Base-by-base conservation (phyloP, 2,797 vertebrate species). In the Aratinga solstitialis region DNA sequence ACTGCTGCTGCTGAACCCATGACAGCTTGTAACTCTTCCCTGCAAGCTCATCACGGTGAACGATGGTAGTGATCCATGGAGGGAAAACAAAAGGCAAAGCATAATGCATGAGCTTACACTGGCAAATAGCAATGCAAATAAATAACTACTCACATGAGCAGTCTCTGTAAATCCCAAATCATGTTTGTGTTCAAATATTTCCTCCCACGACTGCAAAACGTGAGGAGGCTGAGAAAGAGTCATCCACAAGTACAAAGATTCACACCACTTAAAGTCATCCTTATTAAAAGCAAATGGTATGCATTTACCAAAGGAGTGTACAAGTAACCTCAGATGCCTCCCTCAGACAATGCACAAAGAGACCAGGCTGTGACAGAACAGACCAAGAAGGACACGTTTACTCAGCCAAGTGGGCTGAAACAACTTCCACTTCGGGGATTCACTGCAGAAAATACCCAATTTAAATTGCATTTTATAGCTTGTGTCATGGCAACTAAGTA, bases 171-270 rank as follows among this genome's bases (percentile, higher is more conserved):
- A 93, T 91, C 83, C 85, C 7, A 2, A 88, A 86, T 45, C 36
- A 40, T 76, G 72, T 94, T 88, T 94, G 95, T 94, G 80, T 94
- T 90, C 94, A 95, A 95, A 96, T 97, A 95, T 89, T 74, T 87
- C 94, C 92, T 95, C 92, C 93, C 82, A 95, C 56, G 15, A 62
- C 84, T 90, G 67, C 61, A 65, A 85, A 93, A 87, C 30, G 61
- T 82, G 93, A 95, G 87, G 89, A 91, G 79, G 69, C 91, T 94
- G 89, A 83, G 89, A 95, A 92, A 74, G 83, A 82, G 77, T 94
- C 87, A 91, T 53, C 89, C 17, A 1, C 45, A 78, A 94, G 73
- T 66, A 88, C 47, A 89, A 54, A 80, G 67, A 91, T 80, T 90
- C 94, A 69, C 36, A 77, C n/a, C 47, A 88, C 83, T 89, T 87